phyloP scores from a whole-genome alignment of 2,113 vertebrate genomes.

The Syngnathus typhle region DNA sequence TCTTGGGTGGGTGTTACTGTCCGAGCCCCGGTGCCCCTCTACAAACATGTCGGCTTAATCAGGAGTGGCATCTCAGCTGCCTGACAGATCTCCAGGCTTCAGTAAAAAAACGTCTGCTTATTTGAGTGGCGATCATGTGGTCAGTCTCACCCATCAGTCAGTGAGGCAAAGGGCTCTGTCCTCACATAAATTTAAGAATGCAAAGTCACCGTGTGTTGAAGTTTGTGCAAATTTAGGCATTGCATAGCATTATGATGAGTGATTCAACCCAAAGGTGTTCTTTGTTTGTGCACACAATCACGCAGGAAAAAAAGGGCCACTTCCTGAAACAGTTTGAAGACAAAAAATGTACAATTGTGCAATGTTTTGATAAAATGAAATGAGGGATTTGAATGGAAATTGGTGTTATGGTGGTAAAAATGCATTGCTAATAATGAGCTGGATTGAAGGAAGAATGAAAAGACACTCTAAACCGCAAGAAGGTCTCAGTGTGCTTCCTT shows the following conservation, averaged over 20 bases:
- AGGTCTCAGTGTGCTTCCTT: not conserved
- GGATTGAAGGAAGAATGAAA: not conserved
- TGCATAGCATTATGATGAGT: not conserved
- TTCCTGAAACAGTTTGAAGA: not conserved
- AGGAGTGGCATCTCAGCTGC: conserved; percentile 35
- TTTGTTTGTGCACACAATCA: not conserved
- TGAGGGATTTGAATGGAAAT: not conserved
- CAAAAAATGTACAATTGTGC: not conserved
- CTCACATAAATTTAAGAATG: conserved; percentile 1
- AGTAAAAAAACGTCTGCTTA: conserved; percentile 25
- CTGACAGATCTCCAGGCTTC: conserved; percentile 41
- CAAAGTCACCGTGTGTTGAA: not conserved
- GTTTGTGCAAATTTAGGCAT: not conserved
- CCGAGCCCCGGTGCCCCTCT: conserved; percentile 36
- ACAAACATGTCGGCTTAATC: conserved; percentile 51
- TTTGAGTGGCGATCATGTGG: conserved; percentile 22
- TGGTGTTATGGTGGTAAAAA: not conserved
- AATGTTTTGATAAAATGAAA: not conserved
- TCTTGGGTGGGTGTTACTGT: conserved; percentile 9
- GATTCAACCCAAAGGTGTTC: not conserved
- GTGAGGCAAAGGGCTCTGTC: conserved; percentile 10
- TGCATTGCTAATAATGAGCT: not conserved
- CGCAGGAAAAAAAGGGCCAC: not conserved
- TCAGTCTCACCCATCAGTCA: conserved; percentile 14
- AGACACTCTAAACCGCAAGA: not conserved